These are phyloP conservation scores for Vanacampus margaritifer DNA, from an alignment of 2,113 vertebrate species.

Conservation along the genomic window DNA sequence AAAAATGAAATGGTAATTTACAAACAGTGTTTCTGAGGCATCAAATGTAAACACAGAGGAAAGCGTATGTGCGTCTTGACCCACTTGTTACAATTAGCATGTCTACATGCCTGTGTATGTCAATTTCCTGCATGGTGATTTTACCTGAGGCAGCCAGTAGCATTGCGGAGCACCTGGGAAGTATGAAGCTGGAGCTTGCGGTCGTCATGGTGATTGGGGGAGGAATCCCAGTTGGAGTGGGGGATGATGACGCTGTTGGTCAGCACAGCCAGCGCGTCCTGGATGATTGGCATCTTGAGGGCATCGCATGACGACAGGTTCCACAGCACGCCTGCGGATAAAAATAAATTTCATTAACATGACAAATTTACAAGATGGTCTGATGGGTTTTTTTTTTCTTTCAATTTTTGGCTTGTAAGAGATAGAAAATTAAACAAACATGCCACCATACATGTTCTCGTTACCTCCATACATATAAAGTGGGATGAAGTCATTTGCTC, in stretches of 20 bases:
- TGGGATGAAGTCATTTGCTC: too few species aligned
- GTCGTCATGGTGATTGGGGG: conserved; percentile 89
- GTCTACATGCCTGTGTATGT: background rate
- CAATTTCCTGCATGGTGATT: conserved; percentile 4
- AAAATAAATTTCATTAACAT: background rate
- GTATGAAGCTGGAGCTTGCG: conserved; percentile 95
- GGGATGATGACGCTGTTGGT: conserved; percentile 98
- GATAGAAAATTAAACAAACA: too few species aligned
- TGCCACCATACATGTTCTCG: too few species aligned
- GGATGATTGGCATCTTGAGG: conserved; percentile 99
- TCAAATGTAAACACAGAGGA: background rate
- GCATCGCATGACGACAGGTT: conserved; percentile 97
- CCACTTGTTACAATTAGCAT: background rate
- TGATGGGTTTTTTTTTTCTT: too few species aligned
- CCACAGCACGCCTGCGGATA: conserved; percentile 87
- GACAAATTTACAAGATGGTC: background rate
- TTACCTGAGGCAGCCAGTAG: conserved; percentile 98
- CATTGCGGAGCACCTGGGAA: conserved; percentile 97
- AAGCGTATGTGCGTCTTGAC: background rate
- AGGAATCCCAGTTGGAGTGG: conserved; percentile 94
- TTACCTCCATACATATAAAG: too few species aligned
- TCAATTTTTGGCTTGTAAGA: too few species aligned
- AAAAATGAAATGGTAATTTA: conserved; percentile 7
- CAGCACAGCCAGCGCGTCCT: conserved; percentile 94
- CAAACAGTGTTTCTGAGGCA: background rate